Conservation (phyloP, 2,888 invertebrate genomes). For the Lamellibrachia satsuma region DNA sequence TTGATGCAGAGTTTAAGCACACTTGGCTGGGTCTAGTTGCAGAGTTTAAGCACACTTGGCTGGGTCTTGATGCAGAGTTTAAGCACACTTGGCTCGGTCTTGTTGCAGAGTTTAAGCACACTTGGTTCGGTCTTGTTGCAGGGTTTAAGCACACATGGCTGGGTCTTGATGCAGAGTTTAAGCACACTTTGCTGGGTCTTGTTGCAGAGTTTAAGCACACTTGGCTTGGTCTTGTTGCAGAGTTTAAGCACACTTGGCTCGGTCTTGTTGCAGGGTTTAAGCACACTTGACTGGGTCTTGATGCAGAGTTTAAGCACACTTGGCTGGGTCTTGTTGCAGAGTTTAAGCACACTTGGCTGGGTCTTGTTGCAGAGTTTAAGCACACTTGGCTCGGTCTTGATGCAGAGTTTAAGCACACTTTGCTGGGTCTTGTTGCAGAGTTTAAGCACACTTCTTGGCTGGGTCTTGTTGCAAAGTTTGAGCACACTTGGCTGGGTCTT, state of each 20-base stretch:
- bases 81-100: constrained; percentile 71
- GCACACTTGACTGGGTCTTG: constrained; percentile 71
- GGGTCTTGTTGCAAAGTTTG: not conserved
- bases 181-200: not conserved
- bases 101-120: constrained; percentile 65
- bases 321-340: constrained; percentile 70
- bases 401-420: constrained; percentile 68
- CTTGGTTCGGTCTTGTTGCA: constrained; percentile 73
- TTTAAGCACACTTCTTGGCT: not conserved
- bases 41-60: constrained; percentile 70
- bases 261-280: constrained; percentile 66
- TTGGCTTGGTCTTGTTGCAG: constrained; percentile 70
- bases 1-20: constrained; percentile 65
- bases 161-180: not conserved
- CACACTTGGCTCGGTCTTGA: constrained; percentile 71
- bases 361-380: constrained; percentile 65
- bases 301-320: constrained; percentile 66
- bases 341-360: constrained; percentile 70
- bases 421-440: constrained; percentile 67
- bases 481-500: not conserved
- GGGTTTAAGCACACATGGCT: no score
- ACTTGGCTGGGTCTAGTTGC: constrained; percentile 71
- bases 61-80: constrained; percentile 66
- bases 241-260: constrained; percentile 70
- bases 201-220: constrained; percentile 67